Percentiles rank a stretch among this genome's conserved stretches.
Conservation (phyloP, 1,140 invertebrate species). For the Coelopa frigida region DNA sequence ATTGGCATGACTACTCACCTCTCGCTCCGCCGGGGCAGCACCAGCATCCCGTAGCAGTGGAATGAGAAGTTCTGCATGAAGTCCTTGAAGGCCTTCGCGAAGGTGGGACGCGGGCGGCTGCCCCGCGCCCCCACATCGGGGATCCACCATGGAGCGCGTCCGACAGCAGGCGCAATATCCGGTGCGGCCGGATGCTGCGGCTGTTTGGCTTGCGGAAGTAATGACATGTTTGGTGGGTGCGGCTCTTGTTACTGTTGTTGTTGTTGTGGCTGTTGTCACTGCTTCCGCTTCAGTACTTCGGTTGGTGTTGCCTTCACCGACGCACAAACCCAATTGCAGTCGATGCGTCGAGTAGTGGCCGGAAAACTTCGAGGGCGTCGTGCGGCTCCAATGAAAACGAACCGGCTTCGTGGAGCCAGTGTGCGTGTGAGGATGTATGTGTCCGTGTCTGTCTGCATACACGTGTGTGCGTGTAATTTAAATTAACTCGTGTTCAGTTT, state of each 20-base stretch:
- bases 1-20: conserved; percentile 23
- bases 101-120: conserved; percentile 20
- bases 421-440: background rate
- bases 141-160: conserved; percentile 37
- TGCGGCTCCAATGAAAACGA: conserved; percentile 24
- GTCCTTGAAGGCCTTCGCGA: conserved; percentile 37
- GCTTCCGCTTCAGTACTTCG: conserved; percentile 11
- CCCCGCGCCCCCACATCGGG: conserved; percentile 13
- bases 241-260: conserved; percentile 5
- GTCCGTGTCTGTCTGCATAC: background rate
- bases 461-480: conserved; percentile 20
- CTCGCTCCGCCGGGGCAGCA: conserved; percentile 32
- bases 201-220: conserved; percentile 10
- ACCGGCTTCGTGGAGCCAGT: conserved; percentile 23
- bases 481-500: conserved; percentile 41
- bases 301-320: too few relatives aligned
- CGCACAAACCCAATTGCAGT: conserved; percentile 7
- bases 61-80: conserved; percentile 40
- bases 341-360: conserved; percentile 7
- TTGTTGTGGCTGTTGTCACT: background rate
- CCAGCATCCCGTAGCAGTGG: conserved; percentile 43
- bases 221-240: conserved; percentile 5
- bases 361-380: background rate
- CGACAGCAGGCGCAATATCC: conserved; percentile 19
- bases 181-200: conserved; percentile 2